Conservation (phyloP, 2,113 vertebrate species). For the Emydocephalus ijimae region DNA sequence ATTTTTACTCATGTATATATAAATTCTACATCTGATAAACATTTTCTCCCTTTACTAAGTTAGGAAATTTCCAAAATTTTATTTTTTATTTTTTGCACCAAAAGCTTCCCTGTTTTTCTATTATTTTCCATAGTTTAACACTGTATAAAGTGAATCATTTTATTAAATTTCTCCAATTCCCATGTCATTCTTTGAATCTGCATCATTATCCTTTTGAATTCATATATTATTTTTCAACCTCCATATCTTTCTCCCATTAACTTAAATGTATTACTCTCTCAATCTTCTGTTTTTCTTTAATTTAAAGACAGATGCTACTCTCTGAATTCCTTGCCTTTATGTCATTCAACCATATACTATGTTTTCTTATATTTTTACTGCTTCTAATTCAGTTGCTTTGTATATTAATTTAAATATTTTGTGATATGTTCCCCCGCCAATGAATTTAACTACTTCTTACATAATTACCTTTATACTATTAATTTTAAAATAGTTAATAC, state of each 20-base stretch:
- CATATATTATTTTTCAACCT: background rate
- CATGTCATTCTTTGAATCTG: background rate
- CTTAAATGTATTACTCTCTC: background rate
- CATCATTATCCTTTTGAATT: background rate
- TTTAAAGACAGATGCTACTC: background rate
- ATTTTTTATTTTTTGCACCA: background rate
- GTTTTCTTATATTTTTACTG: background rate
- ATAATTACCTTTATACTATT: background rate
- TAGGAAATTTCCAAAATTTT: background rate
- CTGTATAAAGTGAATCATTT: background rate
- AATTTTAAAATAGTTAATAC: background rate
- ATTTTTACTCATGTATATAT: too few species aligned
- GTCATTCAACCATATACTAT: background rate
- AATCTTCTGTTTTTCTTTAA: background rate
- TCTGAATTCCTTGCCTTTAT: background rate
- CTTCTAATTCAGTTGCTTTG: background rate
- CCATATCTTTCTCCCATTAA: background rate
- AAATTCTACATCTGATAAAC: background rate
- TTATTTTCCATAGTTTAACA: background rate
- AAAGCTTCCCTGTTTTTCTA: background rate
- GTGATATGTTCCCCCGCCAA: background rate
- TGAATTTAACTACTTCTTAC: background rate
- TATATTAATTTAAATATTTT: background rate
- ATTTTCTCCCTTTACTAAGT: background rate
- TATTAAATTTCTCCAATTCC: background rate